Evolutionary conservation across 2,888 invertebrate species (phyloP).

Genomic region (Amphimallon solstitiale): DNA sequence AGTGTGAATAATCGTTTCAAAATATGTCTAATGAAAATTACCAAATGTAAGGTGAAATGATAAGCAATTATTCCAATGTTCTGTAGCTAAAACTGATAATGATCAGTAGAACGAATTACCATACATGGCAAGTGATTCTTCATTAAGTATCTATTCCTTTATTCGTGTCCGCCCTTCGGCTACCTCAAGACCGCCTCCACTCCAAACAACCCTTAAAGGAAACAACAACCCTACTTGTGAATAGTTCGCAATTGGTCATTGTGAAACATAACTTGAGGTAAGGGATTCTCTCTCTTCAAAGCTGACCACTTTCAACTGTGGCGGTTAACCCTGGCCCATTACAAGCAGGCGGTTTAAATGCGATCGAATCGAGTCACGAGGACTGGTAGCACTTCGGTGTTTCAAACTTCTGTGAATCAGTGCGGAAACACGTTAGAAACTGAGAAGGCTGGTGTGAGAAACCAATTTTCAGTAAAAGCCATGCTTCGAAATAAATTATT

Average conservation of each 20-base stretch:
- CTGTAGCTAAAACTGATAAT: not conserved
- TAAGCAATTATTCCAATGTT: not conserved
- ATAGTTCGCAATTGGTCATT: conserved; percentile 18
- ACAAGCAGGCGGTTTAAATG: conserved; percentile 7
- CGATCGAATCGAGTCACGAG: conserved; percentile 1
- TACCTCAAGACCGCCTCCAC: not conserved
- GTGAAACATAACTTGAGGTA: conserved; percentile 8
- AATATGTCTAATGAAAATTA: too few species aligned
- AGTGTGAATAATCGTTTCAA: too few species aligned
- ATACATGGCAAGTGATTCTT: conserved; percentile 1
- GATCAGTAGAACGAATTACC: conserved; percentile 7
- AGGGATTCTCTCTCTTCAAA: conserved; percentile 12
- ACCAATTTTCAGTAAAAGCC: not conserved
- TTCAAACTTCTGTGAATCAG: not conserved
- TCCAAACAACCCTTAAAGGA: conserved; percentile 15
- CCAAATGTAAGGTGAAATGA: not conserved
- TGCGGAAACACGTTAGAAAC: not conserved
- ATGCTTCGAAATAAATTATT: too few species aligned
- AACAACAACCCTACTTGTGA: conserved; percentile 16
- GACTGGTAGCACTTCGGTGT: not conserved
- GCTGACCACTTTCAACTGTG: conserved; percentile 24
- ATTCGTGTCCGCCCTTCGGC: not conserved
- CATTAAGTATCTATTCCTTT: conserved; percentile 5
- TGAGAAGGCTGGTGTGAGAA: conserved; percentile 6
- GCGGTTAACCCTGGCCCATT: conserved; percentile 26